Percentiles rank a stretch among this genome's conserved stretches.
These are phyloP conservation scores for Psix sp. DNA, from an alignment of 1,140 invertebrate species.

Conservation along the genomic window DNA sequence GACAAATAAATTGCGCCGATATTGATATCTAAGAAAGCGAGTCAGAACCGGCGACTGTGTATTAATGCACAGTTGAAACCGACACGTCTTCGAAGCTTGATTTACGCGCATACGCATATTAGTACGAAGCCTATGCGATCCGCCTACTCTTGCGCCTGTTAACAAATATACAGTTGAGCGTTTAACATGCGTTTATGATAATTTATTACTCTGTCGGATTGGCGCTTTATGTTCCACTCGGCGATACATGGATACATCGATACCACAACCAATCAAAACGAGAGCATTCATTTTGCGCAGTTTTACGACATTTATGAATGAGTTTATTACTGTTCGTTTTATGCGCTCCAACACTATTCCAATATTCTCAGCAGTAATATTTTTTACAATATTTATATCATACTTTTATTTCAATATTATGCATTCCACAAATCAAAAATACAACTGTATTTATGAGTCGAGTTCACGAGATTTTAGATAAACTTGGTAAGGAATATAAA, in stretches of 20 bases:
- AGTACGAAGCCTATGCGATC: constrained; percentile 54
- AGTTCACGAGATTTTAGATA: too few relatives aligned
- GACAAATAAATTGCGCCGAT: constrained; percentile 54
- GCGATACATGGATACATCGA: constrained; percentile 52
- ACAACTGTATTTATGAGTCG: too few relatives aligned
- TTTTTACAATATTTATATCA: too few relatives aligned
- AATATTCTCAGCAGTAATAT: too few relatives aligned
- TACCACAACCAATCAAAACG: constrained; percentile 59
- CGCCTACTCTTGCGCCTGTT: constrained; percentile 63
- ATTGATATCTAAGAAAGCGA: constrained; percentile 60
- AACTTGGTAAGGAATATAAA: too few relatives aligned
- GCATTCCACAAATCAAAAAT: too few relatives aligned
- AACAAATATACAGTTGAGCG: constrained; percentile 62
- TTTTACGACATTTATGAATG: constrained; percentile 50
- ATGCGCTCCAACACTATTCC: background rate
- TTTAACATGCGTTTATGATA: constrained; percentile 65
- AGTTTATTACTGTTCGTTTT: constrained; percentile 44
- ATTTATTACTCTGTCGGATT: constrained; percentile 59
- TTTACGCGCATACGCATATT: constrained; percentile 58
- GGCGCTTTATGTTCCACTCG: constrained; percentile 60
- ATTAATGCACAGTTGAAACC: constrained; percentile 55
- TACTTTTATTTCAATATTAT: too few relatives aligned
- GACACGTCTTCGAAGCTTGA: constrained; percentile 57
- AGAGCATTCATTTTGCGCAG: constrained; percentile 40
- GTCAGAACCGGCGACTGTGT: constrained; percentile 26